These are phyloP conservation scores for Caenorhabditis drosophilae DNA, from an alignment of 2,888 invertebrate species.

Conservation along the genomic window DNA sequence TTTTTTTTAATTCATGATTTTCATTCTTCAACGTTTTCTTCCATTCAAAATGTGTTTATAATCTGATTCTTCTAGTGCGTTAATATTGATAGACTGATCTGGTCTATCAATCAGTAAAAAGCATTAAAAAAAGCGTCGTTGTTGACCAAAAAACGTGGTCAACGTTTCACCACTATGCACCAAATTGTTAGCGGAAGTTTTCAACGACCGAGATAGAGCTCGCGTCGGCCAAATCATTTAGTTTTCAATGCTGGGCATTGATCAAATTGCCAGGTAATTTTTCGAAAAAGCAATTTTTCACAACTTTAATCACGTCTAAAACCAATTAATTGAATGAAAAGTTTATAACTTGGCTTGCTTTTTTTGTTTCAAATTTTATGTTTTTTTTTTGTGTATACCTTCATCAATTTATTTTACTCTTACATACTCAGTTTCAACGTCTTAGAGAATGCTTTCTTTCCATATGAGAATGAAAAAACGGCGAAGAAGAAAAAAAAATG, in stretches of 20 bases:
- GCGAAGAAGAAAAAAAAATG: too few relatives aligned
- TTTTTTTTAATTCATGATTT: too few relatives aligned
- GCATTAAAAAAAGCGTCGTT: too few relatives aligned
- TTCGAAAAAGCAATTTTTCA: not conserved
- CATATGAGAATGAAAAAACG: too few relatives aligned
- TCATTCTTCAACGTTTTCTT: not conserved
- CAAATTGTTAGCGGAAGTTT: slow-evolving; percentile 32
- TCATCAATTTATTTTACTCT: not conserved
- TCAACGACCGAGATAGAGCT: slow-evolving; percentile 37
- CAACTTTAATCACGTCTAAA: not conserved
- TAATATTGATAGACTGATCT: too few relatives aligned
- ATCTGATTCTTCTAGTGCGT: too few relatives aligned
- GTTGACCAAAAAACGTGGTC: too few relatives aligned
- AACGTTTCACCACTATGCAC: slow-evolving; percentile 32
- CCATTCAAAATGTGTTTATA: not conserved
- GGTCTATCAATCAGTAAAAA: too few relatives aligned
- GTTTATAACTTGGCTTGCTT: too few relatives aligned
- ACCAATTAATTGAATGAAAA: not conserved
- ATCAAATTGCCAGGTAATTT: slow-evolving; percentile 64
- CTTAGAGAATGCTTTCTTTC: too few relatives aligned
- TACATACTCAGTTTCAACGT: not conserved
- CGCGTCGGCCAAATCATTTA: not conserved
- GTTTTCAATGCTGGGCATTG: slow-evolving; percentile 60
- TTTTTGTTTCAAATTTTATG: not conserved
- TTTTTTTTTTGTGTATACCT: not conserved